phyloP scores from a whole-genome alignment of 92 coral and sea anemone genomes.

The Palythoa grandis region DNA sequence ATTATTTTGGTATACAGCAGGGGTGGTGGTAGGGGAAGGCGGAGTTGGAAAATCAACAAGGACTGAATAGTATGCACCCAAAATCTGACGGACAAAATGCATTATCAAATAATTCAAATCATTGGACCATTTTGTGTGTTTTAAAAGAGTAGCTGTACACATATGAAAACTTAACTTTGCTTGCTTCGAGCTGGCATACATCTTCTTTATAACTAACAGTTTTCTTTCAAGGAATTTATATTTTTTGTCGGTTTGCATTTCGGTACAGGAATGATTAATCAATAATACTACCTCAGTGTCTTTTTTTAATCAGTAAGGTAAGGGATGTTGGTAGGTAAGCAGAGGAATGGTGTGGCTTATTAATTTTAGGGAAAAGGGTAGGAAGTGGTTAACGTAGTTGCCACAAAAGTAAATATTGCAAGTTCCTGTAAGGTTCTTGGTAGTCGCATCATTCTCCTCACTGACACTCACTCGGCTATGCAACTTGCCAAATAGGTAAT shows the following conservation, averaged over 20 bases:
- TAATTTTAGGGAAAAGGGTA: neutral
- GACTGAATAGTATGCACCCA: neutral
- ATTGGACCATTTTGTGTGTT: neutral
- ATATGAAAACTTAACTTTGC: neutral
- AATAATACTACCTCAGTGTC: too few species aligned
- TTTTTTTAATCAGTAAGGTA: too few species aligned
- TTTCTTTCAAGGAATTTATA: too few species aligned
- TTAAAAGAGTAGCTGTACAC: neutral
- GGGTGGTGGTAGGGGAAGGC: neutral
- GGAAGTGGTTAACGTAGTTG: neutral
- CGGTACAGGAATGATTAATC: neutral
- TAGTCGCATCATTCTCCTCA: too few species aligned
- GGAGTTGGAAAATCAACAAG: neutral
- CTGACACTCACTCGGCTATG: too few species aligned
- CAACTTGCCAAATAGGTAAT: too few species aligned
- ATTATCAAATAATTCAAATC: too few species aligned
- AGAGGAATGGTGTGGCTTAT: neutral
- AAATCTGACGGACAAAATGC: neutral
- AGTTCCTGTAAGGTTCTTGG: too few species aligned
- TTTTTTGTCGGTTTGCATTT: neutral
- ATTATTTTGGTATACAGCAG: too few species aligned
- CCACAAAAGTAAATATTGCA: too few species aligned
- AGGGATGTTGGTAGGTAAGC: neutral
- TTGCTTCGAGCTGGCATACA: neutral
- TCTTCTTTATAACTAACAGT: neutral